Evolutionary conservation across 2,113 vertebrate genomes (phyloP).

Genomic region (Sphaerodactylus townsendi): DNA sequence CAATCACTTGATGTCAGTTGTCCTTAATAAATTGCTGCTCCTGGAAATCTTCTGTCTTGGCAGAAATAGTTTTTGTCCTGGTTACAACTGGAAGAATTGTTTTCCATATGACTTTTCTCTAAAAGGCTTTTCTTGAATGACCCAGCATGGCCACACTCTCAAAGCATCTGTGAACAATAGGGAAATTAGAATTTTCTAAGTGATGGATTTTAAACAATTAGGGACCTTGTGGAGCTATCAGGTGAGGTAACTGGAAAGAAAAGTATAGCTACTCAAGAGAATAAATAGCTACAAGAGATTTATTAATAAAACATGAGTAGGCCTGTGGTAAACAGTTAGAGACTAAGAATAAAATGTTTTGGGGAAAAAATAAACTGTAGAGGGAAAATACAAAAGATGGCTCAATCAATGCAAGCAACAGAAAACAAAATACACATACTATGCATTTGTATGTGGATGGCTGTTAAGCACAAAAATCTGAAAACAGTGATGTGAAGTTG

Average conservation of each 20-base stretch:
- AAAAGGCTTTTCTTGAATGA: conserved; percentile 16
- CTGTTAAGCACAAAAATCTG: not conserved
- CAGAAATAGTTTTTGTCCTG: not conserved
- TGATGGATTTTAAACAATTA: not conserved
- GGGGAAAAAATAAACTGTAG: not conserved
- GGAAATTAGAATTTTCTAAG: conserved; percentile 18
- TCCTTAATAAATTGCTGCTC: not conserved
- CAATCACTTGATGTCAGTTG: not conserved
- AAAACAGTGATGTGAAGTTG: no score
- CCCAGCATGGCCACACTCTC: not conserved
- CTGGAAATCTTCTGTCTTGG: not conserved
- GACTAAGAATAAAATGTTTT: not conserved
- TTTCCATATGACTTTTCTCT: not conserved
- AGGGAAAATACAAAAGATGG: not conserved
- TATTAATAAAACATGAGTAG: conserved; percentile 7
- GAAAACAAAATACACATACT: not conserved
- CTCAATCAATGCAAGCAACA: not conserved
- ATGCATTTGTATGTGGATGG: not conserved
- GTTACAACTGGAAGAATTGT: not conserved
- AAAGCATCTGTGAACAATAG: conserved; percentile 3
- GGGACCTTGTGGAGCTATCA: not conserved
- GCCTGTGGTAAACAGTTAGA: not conserved
- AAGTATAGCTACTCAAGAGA: not conserved
- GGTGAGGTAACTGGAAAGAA: not conserved
- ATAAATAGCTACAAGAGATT: not conserved